These are phyloP conservation scores for Silurus meridionalis DNA, from an alignment of 2,113 vertebrate genomes.

Conservation along the genomic window DNA sequence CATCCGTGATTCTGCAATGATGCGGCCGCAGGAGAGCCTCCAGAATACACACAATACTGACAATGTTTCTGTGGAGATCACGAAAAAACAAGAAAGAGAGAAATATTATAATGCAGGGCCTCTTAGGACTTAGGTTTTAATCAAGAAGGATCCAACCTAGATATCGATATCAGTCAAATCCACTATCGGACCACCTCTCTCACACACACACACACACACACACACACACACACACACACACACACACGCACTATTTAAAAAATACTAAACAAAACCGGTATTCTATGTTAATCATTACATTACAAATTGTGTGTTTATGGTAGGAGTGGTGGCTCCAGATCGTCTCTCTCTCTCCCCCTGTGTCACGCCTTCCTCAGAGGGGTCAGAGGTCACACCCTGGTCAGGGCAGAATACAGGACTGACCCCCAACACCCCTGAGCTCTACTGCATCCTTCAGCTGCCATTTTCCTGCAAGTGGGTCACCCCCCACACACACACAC, in stretches of 20 bases:
- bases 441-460: constrained; percentile 66
- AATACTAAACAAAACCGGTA: background rate
- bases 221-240: no score
- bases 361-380: constrained; percentile 50
- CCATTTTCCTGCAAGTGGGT: constrained; percentile 53
- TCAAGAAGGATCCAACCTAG: no score
- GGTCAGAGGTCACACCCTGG: constrained; percentile 43
- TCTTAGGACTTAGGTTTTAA: no score
- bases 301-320: background rate
- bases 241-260: background rate
- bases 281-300: background rate
- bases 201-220: background rate
- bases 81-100: no score
- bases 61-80: no score
- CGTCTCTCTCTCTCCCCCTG: constrained; percentile 57
- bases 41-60: no score
- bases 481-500: background rate
- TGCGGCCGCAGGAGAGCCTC: no score
- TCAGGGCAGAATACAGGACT: constrained; percentile 7
- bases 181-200: background rate
- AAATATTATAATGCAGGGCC: no score
- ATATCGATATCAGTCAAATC: no score
- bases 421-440: constrained; percentile 69
- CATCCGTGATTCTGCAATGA: no score
- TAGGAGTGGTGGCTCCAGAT: constrained; percentile 55